Evolutionary conservation across 2,797 vertebrate genomes (phyloP).

Genomic region (Molossus molossus): DNA sequence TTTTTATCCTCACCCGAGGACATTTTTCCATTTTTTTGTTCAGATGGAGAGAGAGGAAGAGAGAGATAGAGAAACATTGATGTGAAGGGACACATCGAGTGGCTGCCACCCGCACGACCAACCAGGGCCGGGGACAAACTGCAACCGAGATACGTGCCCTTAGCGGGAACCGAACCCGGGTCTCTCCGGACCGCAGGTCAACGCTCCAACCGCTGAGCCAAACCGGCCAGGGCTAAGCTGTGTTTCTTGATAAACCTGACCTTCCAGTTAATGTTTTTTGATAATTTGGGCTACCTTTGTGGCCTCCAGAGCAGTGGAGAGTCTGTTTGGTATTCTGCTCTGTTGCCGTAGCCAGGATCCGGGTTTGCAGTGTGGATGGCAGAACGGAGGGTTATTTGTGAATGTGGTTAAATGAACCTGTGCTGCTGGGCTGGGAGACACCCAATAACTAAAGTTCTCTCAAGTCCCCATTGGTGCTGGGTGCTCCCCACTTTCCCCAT

Average conservation of each 20-base stretch:
- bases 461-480: background rate
- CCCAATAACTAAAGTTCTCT: constrained; percentile 34
- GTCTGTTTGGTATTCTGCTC: constrained; percentile 28
- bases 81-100: no score
- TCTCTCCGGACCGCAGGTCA: no score
- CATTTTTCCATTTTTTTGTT: no score
- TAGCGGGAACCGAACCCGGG: no score
- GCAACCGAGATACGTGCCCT: no score
- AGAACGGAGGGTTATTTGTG: background rate
- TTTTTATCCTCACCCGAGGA: no score
- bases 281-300: background rate
- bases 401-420: background rate
- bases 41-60: no score
- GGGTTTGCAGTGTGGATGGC: background rate
- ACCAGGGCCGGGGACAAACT: no score
- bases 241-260: constrained; percentile 67
- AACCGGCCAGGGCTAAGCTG: background rate
- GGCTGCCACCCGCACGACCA: no score
- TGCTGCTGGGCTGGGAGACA: constrained; percentile 26
- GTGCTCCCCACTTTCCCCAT: background rate
- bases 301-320: constrained; percentile 48
- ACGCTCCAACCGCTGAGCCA: no score
- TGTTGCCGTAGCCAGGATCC: background rate
- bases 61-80: no score
- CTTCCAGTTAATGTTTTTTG: constrained; percentile 85